phyloP scores from a whole-genome alignment of 2,888 invertebrate species.

The Eupeodes luniger region DNA sequence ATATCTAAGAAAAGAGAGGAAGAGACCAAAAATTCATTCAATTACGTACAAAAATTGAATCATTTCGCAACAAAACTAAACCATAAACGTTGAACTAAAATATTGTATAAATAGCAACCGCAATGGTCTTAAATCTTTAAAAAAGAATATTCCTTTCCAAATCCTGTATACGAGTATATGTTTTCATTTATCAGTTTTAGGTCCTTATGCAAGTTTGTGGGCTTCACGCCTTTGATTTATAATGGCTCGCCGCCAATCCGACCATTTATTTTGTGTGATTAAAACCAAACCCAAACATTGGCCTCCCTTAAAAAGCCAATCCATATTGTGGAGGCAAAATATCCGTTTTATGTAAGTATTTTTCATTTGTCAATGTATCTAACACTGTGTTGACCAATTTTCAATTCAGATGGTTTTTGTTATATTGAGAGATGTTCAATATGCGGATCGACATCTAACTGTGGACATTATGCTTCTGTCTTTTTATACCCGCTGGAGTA shows the following conservation, averaged over 20 bases:
- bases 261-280: conserved; percentile 79
- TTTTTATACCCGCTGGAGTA: neutral
- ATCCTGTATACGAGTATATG: neutral
- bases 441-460: conserved; percentile 3
- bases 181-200: neutral
- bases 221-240: conserved; percentile 78
- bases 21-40: conserved; percentile 6
- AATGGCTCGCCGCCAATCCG: conserved; percentile 78
- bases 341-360: conserved; percentile 36
- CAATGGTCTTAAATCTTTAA: neutral
- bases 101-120: neutral
- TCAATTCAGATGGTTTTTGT: conserved; percentile 37
- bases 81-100: conserved; percentile 20
- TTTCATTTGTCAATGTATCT: neutral
- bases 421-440: conserved; percentile 56
- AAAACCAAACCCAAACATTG: conserved; percentile 73
- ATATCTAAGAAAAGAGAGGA: conserved; percentile 86
- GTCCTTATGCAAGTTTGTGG: conserved; percentile 7
- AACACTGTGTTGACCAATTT: conserved; percentile 29
- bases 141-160: neutral
- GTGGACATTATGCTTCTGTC: conserved; percentile 41
- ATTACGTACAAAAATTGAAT: neutral
- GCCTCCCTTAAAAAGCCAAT: conserved; percentile 24
- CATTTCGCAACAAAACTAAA: conserved; percentile 21
- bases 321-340: conserved; percentile 28